phyloP scores from a whole-genome alignment of 2,113 vertebrate species.

The Zosterops pallidus region DNA sequence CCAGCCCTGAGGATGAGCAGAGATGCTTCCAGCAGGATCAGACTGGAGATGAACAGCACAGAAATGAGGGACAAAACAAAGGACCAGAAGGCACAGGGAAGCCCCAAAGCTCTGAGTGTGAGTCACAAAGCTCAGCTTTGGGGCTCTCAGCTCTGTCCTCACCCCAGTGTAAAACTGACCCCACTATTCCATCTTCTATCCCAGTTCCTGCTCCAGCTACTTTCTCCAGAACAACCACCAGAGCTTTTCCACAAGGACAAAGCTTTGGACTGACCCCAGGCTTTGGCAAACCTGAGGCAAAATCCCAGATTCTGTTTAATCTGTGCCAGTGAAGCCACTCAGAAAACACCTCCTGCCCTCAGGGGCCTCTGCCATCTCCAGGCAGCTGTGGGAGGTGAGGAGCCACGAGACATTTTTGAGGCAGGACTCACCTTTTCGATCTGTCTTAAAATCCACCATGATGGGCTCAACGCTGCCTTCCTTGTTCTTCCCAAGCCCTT shows the following conservation, averaged over 20 bases:
- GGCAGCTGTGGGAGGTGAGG: background rate
- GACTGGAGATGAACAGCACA: background rate
- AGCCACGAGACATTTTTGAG: no score
- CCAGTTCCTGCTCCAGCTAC: background rate
- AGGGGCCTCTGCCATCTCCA: background rate
- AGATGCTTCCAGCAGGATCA: background rate
- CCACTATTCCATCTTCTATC: background rate
- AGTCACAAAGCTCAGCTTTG: background rate
- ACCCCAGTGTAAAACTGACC: background rate
- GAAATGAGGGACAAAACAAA: background rate
- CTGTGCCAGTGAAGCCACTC: background rate
- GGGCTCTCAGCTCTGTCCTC: background rate
- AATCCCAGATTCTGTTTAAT: background rate
- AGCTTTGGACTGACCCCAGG: background rate
- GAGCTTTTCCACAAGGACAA: background rate
- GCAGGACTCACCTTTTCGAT: constrained; percentile 88
- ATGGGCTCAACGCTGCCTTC: constrained; percentile 96
- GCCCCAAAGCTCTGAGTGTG: background rate
- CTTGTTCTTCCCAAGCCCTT: constrained; percentile 94
- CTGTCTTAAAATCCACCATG: constrained; percentile 96
- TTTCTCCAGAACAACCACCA: background rate
- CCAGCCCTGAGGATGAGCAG: background rate
- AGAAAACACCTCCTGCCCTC: background rate
- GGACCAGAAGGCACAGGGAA: background rate
- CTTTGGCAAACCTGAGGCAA: background rate